Evolutionary conservation across 2,113 vertebrate genomes (phyloP).

Genomic region (Ciconia stormi): DNA sequence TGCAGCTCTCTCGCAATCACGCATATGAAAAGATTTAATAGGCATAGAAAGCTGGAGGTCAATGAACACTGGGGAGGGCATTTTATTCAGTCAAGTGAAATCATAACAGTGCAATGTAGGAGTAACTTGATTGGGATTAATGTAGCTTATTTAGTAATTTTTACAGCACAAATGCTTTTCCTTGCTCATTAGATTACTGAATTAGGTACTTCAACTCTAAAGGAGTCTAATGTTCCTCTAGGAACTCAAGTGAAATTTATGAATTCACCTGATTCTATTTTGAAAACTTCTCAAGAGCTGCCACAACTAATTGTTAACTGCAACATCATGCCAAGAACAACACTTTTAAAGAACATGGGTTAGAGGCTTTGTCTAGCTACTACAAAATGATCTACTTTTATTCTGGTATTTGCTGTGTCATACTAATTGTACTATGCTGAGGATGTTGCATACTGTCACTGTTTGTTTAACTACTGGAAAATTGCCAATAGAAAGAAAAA

Average conservation of each 20-base stretch:
- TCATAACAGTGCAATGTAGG: background rate
- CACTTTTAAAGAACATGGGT: background rate
- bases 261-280: background rate
- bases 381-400: background rate
- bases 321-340: background rate
- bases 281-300: background rate
- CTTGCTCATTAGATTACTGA: background rate
- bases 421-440: background rate
- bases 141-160: background rate
- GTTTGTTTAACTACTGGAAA: constrained; percentile 1
- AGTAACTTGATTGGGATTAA: background rate
- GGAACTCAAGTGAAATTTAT: background rate
- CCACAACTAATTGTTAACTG: background rate
- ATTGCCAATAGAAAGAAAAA: constrained; percentile 14
- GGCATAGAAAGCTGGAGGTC: background rate
- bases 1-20: background rate
- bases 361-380: background rate
- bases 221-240: background rate
- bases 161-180: background rate
- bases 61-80: background rate
- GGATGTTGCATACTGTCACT: constrained; percentile 19
- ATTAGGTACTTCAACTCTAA: background rate
- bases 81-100: constrained; percentile 17
- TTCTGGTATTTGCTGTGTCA: background rate
- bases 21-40: background rate